phyloP scores from a whole-genome alignment of 2,797 vertebrate species.

The Prionace glauca region DNA sequence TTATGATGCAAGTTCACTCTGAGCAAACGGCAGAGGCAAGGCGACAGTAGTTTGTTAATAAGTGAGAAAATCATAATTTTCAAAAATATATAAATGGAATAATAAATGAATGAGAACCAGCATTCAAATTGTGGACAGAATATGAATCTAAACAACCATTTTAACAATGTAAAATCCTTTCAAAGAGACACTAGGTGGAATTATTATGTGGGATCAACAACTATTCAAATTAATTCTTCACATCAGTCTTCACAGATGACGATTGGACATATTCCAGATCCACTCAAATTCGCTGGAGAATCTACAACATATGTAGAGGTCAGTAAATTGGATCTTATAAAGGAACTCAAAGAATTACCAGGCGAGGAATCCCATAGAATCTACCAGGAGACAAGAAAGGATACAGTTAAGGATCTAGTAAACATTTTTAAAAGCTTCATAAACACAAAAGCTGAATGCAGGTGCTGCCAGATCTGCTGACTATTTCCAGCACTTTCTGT shows the following conservation, averaged over 20 bases:
- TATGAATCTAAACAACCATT: background rate
- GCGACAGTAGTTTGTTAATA: background rate
- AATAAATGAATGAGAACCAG: background rate
- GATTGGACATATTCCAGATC: background rate
- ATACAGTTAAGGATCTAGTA: background rate
- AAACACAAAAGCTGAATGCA: background rate
- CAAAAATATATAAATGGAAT: background rate
- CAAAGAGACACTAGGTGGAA: background rate
- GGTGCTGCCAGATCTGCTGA: background rate
- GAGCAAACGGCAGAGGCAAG: background rate
- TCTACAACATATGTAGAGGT: slow-evolving; percentile 22
- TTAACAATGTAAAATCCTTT: background rate
- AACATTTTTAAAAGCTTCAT: background rate
- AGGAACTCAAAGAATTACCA: background rate
- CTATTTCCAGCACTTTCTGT: background rate
- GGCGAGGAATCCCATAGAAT: background rate
- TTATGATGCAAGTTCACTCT: background rate
- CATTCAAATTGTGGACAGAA: background rate
- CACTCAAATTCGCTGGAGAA: slow-evolving; percentile 20
- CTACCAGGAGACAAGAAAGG: background rate
- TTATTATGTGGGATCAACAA: background rate
- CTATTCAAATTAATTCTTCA: slow-evolving; percentile 27
- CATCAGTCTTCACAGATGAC: slow-evolving; percentile 28
- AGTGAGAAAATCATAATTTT: background rate
- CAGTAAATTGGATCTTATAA: background rate